A percentile compares a stretch with the other conserved stretches of the same genome.
These are phyloP conservation scores for Meda fulgida DNA, from an alignment of 2,797 vertebrate species.

Conservation along the genomic window DNA sequence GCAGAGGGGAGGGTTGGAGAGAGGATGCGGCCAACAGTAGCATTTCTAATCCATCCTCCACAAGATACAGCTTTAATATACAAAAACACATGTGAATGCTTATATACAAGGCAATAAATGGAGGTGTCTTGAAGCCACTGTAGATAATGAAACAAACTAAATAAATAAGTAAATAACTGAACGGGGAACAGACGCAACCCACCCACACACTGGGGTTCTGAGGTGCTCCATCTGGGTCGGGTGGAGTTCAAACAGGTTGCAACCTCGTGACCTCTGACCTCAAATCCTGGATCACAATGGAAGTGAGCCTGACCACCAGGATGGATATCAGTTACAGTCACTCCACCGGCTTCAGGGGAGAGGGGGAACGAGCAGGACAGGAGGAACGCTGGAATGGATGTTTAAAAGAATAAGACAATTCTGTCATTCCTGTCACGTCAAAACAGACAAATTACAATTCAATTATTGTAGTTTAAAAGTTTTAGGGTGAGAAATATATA, in stretches of 20 bases:
- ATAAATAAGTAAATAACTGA: not conserved
- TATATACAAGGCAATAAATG: not conserved
- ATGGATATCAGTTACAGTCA: slow-evolving; percentile 90
- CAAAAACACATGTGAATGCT: not conserved
- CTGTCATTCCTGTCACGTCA: not conserved
- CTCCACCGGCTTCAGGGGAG: slow-evolving; percentile 85
- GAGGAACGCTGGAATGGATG: slow-evolving; percentile 80
- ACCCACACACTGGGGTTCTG: slow-evolving; percentile 81
- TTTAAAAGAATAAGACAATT: not conserved
- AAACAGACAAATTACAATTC: not conserved
- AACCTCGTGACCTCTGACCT: slow-evolving; percentile 86
- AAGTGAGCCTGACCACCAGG: slow-evolving; percentile 90
- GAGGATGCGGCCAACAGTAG: slow-evolving; percentile 88
- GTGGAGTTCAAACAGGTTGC: slow-evolving; percentile 87
- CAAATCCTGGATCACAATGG: slow-evolving; percentile 89
- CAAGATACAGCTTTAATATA: slow-evolving; percentile 80
- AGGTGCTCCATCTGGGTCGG: slow-evolving; percentile 85
- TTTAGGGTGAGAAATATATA: not conserved
- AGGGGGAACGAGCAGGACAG: slow-evolving; percentile 88
- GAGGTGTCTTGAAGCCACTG: not conserved
- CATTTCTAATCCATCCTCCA: slow-evolving; percentile 88
- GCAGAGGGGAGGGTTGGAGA: slow-evolving; percentile 82
- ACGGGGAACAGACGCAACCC: slow-evolving; percentile 36
- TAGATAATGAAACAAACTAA: not conserved
- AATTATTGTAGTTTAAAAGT: not conserved